A percentile compares a stretch with the other conserved stretches of the same genome.
phyloP scores from a whole-genome alignment of 2,888 invertebrate genomes.

The Leptogaster cylindrica region DNA sequence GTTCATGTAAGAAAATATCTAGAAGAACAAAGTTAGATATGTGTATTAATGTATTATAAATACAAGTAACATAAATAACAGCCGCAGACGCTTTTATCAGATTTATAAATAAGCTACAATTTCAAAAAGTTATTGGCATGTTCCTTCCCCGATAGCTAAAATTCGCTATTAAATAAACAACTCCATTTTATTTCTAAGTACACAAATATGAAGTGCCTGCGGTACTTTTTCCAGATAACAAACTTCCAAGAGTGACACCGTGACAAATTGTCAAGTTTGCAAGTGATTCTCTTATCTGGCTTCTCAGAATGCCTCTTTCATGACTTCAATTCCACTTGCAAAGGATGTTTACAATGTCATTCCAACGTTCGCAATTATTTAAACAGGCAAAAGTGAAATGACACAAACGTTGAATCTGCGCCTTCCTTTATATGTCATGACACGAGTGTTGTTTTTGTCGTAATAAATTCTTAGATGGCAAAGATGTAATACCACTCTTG shows the following conservation, averaged over 20 bases:
- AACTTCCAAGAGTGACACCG: conserved; percentile 25
- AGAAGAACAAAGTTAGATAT: too few species aligned
- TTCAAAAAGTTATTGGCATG: too few species aligned
- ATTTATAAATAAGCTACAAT: too few species aligned
- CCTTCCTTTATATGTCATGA: neutral
- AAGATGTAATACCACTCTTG: conserved; percentile 11
- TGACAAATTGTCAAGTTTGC: conserved; percentile 37
- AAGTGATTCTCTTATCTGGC: conserved; percentile 35
- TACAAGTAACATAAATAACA: too few species aligned
- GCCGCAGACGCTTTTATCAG: too few species aligned
- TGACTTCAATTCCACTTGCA: conserved; percentile 33
- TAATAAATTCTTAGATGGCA: conserved; percentile 22
- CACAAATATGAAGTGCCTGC: conserved; percentile 12
- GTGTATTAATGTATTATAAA: too few species aligned
- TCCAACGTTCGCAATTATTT: conserved; percentile 25
- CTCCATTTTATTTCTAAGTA: neutral
- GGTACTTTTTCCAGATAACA: conserved; percentile 18
- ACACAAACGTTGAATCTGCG: conserved; percentile 2
- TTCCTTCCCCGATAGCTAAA: too few species aligned
- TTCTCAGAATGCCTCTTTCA: conserved; percentile 20
- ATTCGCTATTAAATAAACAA: conserved; percentile 21
- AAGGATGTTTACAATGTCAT: conserved; percentile 18
- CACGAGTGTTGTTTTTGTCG: too few species aligned
- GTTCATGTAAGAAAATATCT: too few species aligned
- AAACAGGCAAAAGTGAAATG: neutral